Evolutionary conservation across 2,113 vertebrate species (phyloP), one percentile per base, ranked within the genome.

Genomic region (Pomatostomus ruficeps): DNA sequence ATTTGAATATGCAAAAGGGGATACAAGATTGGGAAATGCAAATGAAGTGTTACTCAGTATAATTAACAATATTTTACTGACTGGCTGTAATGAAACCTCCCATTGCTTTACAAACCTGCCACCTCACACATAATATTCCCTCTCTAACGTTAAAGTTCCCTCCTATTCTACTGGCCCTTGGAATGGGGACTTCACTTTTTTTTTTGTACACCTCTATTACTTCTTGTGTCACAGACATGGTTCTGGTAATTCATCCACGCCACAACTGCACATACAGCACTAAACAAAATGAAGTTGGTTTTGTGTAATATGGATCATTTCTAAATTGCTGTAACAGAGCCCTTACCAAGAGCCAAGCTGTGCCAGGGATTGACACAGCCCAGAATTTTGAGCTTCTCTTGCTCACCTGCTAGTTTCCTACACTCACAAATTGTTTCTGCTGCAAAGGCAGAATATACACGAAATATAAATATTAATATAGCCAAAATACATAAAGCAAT

Each of bases 171-270:
- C 11, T 63, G 6, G 7, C 15, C 42, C 59, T 86, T 66, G 61
- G 68, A 71, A 78, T 7, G 3, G 19, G 4, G 4, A 26, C 14
- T 57, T 78, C 11, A 36, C 6, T 11, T 51, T 35, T 36, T 36
- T 52, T 45, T 43, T 78, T 74, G 2, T 26, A 24, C 4, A 17
- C 46, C 19, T 57, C 9, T 11, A 9, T 65, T 83, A 18, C 3
- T 68, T 38, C n/a, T 42, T 52, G 17, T 59, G 23, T 24, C 22
- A 46, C 3, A 73, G 23, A 68, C 31, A 29, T 3, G 26, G 14
- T 40, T 45, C 38, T 54, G 38, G 24, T 2, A 10, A 51, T 22
- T 9, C 5, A 2, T 38, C 5, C 1, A 0, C 75, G 12, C 59
- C 71, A 31, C 13, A 22, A 7, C 15, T 25, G 43, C 13, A 35